Evolutionary conservation across 2,888 invertebrate genomes (phyloP).

Genomic region (Carterocephalus palaemon): DNA sequence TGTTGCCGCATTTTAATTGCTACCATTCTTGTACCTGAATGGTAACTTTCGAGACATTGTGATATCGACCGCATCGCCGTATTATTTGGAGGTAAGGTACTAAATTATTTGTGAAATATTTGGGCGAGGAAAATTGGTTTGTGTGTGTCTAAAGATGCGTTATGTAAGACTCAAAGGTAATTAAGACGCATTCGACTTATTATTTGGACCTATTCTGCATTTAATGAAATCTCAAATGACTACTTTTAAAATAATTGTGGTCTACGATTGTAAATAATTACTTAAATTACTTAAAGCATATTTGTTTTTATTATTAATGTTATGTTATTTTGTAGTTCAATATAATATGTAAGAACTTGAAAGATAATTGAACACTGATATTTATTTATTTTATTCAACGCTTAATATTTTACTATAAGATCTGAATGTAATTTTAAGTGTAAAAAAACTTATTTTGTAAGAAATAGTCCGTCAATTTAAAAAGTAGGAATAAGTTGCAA

Average conservation of each 20-base stretch:
- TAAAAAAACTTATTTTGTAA: too few relatives aligned
- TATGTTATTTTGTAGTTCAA: slow-evolving; percentile 14
- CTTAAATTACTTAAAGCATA: too few relatives aligned
- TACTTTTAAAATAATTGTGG: slow-evolving; percentile 4
- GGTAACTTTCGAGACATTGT: slow-evolving; percentile 38
- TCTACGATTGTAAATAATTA: slow-evolving; percentile 23
- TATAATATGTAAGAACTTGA: slow-evolving; percentile 13
- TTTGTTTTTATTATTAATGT: slow-evolving; percentile 17
- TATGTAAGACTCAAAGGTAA: not conserved
- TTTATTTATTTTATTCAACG: slow-evolving; percentile 17
- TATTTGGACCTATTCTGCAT: slow-evolving; percentile 9
- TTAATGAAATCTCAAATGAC: slow-evolving; percentile 14
- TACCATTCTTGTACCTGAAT: slow-evolving; percentile 45
- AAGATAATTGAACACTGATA: slow-evolving; percentile 13
- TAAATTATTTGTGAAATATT: slow-evolving; percentile 45
- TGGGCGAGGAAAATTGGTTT: not conserved
- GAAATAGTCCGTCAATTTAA: too few relatives aligned
- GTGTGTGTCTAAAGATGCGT: not conserved
- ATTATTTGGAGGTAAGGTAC: slow-evolving; percentile 53
- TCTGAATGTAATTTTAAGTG: slow-evolving; percentile 25
- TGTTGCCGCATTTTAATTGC: slow-evolving; percentile 33
- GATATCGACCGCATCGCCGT: slow-evolving; percentile 48
- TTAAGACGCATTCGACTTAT: slow-evolving; percentile 10
- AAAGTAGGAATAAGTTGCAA: too few relatives aligned
- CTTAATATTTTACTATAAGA: slow-evolving; percentile 27